Evolutionary conservation across 1,140 invertebrate genomes (phyloP).

Genomic region (Drosophila sechellia): DNA sequence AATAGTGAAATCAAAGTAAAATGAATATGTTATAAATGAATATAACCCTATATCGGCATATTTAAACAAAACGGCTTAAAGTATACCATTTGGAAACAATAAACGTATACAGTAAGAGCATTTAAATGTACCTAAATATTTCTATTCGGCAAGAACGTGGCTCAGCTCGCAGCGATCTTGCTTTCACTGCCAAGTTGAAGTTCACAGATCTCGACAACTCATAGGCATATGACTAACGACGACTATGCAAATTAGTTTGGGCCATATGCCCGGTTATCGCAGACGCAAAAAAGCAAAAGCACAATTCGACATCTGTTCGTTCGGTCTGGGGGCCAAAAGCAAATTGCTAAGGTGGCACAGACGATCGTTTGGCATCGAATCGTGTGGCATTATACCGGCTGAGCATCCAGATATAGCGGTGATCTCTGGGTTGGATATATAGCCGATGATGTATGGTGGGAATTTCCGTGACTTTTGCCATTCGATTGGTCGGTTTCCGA

Average conservation of each 20-base stretch:
- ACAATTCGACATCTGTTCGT: slow-evolving; percentile 35
- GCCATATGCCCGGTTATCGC: slow-evolving; percentile 48
- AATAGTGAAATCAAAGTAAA: too few species aligned
- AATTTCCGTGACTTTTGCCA: slow-evolving; percentile 70
- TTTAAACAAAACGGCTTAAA: too few species aligned
- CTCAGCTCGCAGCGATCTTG: slow-evolving; percentile 1
- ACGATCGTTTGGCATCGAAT: slow-evolving; percentile 16
- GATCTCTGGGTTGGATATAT: slow-evolving; percentile 53
- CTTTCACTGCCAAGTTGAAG: slow-evolving; percentile 35
- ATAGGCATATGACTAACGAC: slow-evolving; percentile 45
- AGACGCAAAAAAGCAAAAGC: slow-evolving; percentile 13
- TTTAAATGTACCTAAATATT: too few species aligned
- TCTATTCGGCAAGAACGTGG: neutral
- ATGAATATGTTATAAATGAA: too few species aligned
- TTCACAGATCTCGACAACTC: slow-evolving; percentile 42
- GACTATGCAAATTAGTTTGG: slow-evolving; percentile 49
- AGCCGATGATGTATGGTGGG: slow-evolving; percentile 75
- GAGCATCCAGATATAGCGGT: slow-evolving; percentile 20
- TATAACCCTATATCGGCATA: too few species aligned
- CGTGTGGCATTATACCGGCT: slow-evolving; percentile 8
- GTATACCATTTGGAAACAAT: too few species aligned
- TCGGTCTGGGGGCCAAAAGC: slow-evolving; percentile 11
- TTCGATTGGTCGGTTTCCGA: slow-evolving; percentile 47
- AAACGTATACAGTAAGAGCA: too few species aligned
- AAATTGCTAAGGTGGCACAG: slow-evolving; percentile 12